phyloP scores from a whole-genome alignment of 2,888 invertebrate species.

The Hirudinaria manillensis region DNA sequence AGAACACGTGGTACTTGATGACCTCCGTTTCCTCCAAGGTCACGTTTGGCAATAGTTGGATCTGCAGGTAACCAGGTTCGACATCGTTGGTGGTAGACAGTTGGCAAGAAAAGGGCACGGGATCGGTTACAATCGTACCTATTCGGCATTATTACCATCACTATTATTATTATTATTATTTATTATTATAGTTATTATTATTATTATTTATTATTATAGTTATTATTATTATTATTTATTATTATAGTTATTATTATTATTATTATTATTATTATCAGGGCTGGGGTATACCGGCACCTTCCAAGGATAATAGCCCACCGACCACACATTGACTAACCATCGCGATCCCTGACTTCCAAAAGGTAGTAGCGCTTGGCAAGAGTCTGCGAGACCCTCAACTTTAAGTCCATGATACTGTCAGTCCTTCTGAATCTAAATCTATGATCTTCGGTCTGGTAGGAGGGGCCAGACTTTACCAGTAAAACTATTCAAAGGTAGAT shows the following conservation, averaged over 20 bases:
- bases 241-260: background rate
- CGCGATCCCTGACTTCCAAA: background rate
- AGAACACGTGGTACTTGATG: background rate
- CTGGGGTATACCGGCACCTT: too few species aligned
- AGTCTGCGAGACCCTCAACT: background rate
- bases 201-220: background rate
- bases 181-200: background rate
- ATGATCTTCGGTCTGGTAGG: background rate
- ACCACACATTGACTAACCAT: background rate
- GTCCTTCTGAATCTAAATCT: background rate
- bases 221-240: background rate
- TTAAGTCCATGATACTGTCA: slow-evolving; percentile 5
- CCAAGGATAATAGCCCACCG: background rate
- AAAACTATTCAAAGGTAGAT: background rate
- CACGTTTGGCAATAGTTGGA: background rate
- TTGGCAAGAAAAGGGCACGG: background rate
- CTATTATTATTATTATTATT: background rate
- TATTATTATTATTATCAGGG: background rate
- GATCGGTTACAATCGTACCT: background rate
- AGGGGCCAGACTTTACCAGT: background rate
- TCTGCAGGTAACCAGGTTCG: background rate
- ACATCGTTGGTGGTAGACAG: background rate
- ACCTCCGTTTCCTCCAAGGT: background rate
- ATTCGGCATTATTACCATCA: slow-evolving; percentile 31
- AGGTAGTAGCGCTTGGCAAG: background rate